Conservation (phyloP, 2,113 vertebrate species). For the Perca fluviatilis region DNA sequence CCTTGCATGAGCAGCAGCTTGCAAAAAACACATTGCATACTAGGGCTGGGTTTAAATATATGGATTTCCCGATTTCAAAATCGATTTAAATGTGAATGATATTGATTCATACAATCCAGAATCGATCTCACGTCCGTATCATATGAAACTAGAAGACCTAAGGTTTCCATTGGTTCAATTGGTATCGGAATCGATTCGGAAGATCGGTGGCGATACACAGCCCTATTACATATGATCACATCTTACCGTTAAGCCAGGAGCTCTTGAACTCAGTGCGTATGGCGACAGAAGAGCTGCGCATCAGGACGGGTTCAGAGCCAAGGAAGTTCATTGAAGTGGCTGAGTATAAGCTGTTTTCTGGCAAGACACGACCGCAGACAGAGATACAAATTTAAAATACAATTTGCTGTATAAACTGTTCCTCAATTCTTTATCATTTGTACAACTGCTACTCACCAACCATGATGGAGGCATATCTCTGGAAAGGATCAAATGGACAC, state of each 20-base stretch:
- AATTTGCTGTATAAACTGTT: neutral
- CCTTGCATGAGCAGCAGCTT: neutral
- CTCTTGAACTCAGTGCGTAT: slow-evolving; percentile 84
- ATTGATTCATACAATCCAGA: no score
- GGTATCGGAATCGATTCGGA: no score
- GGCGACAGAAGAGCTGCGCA: slow-evolving; percentile 68
- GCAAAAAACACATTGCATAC: neutral
- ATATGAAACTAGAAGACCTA: no score
- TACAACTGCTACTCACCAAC: slow-evolving; percentile 77
- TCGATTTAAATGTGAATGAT: no score
- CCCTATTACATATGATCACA: neutral
- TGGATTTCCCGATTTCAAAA: no score
- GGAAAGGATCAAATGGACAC: slow-evolving; percentile 86
- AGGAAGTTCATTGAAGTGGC: slow-evolving; percentile 89
- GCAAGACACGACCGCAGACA: neutral
- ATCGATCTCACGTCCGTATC: no score
- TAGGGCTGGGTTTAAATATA: no score
- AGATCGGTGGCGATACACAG: no score
- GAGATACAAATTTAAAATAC: neutral
- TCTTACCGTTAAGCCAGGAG: slow-evolving; percentile 85
- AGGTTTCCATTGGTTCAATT: no score
- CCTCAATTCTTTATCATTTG: neutral
- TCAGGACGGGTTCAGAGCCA: slow-evolving; percentile 83
- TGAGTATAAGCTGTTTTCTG: slow-evolving; percentile 85
- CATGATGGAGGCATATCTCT: slow-evolving; percentile 81